These are phyloP conservation scores for Agrilus cyanescens DNA, from an alignment of 2,888 invertebrate genomes.

Conservation along the genomic window DNA sequence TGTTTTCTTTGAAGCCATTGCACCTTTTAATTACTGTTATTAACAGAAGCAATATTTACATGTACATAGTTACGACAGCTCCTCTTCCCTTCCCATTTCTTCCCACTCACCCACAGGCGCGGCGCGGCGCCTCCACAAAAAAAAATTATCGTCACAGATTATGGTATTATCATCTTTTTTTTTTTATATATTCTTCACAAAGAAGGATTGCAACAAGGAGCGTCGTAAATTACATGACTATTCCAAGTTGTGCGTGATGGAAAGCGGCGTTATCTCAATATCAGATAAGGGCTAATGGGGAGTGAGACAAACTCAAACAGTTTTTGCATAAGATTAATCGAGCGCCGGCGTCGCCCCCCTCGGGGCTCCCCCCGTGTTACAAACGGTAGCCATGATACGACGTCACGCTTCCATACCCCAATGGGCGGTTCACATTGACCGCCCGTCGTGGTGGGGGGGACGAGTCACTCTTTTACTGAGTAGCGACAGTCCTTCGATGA, in stretches of 20 bases:
- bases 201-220: no score
- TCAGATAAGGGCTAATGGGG: slow-evolving; percentile 13
- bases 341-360: slow-evolving; percentile 13
- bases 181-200: no score
- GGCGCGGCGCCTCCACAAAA: no score
- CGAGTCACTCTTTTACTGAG: slow-evolving; percentile 17
- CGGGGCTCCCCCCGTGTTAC: slow-evolving; percentile 8
- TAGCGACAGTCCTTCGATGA: slow-evolving; percentile 14
- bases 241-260: background rate
- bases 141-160: no score
- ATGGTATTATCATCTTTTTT: no score
- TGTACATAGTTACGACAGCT: no score
- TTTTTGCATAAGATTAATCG: slow-evolving; percentile 20
- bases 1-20: no score
- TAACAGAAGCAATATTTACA: no score
- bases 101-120: no score
- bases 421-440: slow-evolving; percentile 14
- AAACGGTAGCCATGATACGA: slow-evolving; percentile 30
- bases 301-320: slow-evolving; percentile 14
- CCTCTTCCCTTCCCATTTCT: no score
- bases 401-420: slow-evolving; percentile 19
- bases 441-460: slow-evolving; percentile 11
- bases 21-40: no score
- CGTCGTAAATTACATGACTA: no score
- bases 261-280: slow-evolving; percentile 11